Conservation (phyloP, 2,888 invertebrate genomes). For the Drosophila atripex region DNA sequence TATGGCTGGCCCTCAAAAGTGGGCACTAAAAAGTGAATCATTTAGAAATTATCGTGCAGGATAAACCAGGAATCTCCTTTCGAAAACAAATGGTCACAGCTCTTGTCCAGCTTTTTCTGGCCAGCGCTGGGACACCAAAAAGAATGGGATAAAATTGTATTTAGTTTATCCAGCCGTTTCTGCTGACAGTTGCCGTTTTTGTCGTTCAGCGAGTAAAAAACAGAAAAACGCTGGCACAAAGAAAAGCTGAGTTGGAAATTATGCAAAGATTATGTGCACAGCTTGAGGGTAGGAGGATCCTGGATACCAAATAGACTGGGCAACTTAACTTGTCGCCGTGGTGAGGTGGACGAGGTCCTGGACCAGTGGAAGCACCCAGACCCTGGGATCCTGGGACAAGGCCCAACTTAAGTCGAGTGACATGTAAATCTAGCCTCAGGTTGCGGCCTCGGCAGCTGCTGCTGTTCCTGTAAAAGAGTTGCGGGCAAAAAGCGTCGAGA, state of each 20-base stretch:
- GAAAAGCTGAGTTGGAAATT: conserved; percentile 57
- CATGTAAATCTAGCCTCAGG: conserved; percentile 79
- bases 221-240: conserved; percentile 7
- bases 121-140: conserved; percentile 15
- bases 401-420: conserved; percentile 66
- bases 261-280: conserved; percentile 76
- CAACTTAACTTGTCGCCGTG: conserved; percentile 52
- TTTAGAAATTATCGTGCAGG: conserved; percentile 38
- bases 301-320: conserved; percentile 40
- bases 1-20: background rate
- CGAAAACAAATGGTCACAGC: conserved; percentile 18
- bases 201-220: conserved; percentile 43
- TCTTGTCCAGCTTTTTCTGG: conserved; percentile 18
- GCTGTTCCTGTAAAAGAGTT: conserved; percentile 55
- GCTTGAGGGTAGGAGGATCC: conserved; percentile 46
- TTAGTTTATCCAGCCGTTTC: conserved; percentile 49
- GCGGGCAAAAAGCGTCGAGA: conserved; percentile 41
- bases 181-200: conserved; percentile 64
- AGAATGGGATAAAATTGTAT: conserved; percentile 37
- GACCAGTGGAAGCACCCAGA: conserved; percentile 30
- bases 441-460: conserved; percentile 62
- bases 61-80: conserved; percentile 39
- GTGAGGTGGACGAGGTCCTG: conserved; percentile 51
- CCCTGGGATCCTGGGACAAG: conserved; percentile 6
- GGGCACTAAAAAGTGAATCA: conserved; percentile 44